Conservation (phyloP, 2,797 vertebrate genomes). For the Danio aesculapii region DNA sequence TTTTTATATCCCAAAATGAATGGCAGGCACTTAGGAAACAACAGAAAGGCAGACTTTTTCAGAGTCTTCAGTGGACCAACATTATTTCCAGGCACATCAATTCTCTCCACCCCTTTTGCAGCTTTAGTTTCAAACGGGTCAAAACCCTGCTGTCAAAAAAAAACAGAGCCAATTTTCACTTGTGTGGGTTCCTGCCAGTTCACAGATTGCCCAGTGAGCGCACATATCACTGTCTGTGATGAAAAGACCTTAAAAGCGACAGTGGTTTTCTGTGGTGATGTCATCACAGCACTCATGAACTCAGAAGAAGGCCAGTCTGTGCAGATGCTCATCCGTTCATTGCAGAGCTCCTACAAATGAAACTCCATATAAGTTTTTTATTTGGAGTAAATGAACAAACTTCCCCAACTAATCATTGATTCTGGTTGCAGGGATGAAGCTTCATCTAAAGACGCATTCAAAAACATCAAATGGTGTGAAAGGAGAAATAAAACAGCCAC, state of each 20-base stretch:
- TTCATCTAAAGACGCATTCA: not conserved
- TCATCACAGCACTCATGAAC: not conserved
- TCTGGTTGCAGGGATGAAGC: not conserved
- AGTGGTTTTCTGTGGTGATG: not conserved
- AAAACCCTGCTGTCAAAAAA: no score
- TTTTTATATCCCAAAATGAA: no score
- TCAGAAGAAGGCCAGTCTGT: not conserved
- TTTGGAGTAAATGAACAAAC: not conserved
- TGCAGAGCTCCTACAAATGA: not conserved
- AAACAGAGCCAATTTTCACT: no score
- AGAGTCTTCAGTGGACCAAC: no score
- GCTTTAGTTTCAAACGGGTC: no score
- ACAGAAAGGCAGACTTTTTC: no score
- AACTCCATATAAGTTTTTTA: not conserved
- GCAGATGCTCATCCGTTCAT: not conserved
- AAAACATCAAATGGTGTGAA: not conserved
- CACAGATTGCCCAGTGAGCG: no score
- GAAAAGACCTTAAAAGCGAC: not conserved
- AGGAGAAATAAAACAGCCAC: no score
- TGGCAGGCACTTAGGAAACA: no score
- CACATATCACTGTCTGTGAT: not conserved
- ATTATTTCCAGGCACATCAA: no score
- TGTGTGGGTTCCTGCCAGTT: no score
- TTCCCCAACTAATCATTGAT: not conserved
- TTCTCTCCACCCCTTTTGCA: no score